Conservation (phyloP, 2,113 vertebrate genomes). For the Ophiodon elongatus region DNA sequence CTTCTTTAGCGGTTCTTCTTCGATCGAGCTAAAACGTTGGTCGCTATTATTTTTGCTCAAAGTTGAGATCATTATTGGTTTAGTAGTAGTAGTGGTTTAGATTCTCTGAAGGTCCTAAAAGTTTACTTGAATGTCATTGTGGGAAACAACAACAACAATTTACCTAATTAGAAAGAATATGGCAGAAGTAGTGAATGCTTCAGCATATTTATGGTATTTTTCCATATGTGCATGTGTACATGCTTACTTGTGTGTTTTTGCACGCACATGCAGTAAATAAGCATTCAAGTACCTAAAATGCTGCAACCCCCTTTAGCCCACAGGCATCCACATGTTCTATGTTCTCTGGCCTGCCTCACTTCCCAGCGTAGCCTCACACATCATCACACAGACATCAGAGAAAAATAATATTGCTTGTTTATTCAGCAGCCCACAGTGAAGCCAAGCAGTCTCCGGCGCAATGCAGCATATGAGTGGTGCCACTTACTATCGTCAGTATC, state of each 20-base stretch:
- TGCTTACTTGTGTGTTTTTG: conserved; percentile 28
- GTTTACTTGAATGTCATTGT: conserved; percentile 44
- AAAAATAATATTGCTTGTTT: conserved; percentile 62
- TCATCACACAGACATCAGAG: conserved; percentile 61
- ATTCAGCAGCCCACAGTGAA: conserved; percentile 50
- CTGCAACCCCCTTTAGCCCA: conserved; percentile 33
- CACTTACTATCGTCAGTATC: conserved; percentile 58
- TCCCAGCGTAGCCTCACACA: conserved; percentile 59
- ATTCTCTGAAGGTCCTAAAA: conserved; percentile 45
- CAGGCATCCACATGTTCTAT: conserved; percentile 66
- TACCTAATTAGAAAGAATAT: conserved; percentile 46
- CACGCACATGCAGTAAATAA: background rate
- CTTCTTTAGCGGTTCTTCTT: too few species aligned
- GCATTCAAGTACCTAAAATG: conserved; percentile 33
- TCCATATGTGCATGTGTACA: background rate
- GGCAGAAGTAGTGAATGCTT: conserved; percentile 37
- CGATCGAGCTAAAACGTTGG: too few species aligned
- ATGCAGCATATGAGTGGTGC: conserved; percentile 42
- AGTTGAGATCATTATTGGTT: too few species aligned
- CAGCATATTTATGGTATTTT: conserved; percentile 35
- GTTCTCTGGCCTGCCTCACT: conserved; percentile 61
- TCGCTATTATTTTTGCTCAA: too few species aligned
- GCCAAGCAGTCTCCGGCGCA: conserved; percentile 43
- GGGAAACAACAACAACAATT: conserved; percentile 20
- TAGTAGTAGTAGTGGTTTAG: too few species aligned